Percentiles rank a stretch among this genome's conserved stretches.
phyloP scores from a whole-genome alignment of 2,113 vertebrate species.

The Butastur rufipennis region DNA sequence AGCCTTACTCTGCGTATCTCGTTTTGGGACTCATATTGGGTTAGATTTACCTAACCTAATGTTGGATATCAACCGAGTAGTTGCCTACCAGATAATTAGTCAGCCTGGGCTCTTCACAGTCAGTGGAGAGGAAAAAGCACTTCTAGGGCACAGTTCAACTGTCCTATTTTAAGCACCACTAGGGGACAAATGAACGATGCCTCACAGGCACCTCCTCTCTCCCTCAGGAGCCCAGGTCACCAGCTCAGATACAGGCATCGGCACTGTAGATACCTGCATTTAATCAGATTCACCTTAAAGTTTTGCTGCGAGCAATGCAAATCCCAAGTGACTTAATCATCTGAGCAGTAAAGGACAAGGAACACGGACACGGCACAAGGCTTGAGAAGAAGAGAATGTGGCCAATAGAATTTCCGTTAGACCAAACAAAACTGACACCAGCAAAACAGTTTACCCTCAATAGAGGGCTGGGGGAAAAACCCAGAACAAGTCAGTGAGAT shows the following conservation, averaged over 20 bases:
- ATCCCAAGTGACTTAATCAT: neutral
- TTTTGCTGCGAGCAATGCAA: neutral
- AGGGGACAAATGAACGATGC: neutral
- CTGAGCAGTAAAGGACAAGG: neutral
- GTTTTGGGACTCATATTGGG: neutral
- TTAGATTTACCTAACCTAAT: neutral
- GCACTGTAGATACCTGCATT: neutral
- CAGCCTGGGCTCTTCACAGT: neutral
- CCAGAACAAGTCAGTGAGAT: neutral
- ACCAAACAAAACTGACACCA: neutral
- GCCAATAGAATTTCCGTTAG: neutral
- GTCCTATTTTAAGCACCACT: slow-evolving; percentile 3
- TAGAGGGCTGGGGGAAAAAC: neutral
- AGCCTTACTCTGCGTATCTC: neutral
- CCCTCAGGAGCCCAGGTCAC: neutral
- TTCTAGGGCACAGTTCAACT: slow-evolving; percentile 17
- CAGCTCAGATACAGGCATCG: neutral
- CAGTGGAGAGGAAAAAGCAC: neutral
- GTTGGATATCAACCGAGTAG: neutral
- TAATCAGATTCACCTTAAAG: neutral
- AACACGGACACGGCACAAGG: fast-evolving
- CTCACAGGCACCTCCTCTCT: neutral
- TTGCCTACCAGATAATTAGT: neutral
- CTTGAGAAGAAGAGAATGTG: fast-evolving
- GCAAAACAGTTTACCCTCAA: neutral